phyloP scores from a whole-genome alignment of 2,888 invertebrate species.

The Sclerodermus sp. region DNA sequence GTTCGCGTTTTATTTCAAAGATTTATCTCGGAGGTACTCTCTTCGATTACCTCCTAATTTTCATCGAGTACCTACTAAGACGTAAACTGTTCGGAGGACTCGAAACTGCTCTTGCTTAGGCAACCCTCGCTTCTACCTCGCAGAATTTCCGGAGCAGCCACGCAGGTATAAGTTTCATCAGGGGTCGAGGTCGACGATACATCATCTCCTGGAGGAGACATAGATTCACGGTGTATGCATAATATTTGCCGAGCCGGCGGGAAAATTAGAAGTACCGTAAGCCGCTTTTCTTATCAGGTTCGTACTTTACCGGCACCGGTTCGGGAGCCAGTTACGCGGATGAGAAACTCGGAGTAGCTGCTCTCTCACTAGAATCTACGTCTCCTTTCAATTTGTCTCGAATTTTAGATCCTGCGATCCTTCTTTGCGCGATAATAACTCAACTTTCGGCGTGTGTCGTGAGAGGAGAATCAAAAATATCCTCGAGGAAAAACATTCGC shows the following conservation, averaged over 20 bases:
- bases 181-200: conserved; percentile 50
- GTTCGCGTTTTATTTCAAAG: too few species aligned
- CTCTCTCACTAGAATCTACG: not conserved
- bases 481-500: too few species aligned
- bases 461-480: too few species aligned
- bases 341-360: not conserved
- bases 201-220: conserved; percentile 44
- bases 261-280: conserved; percentile 55
- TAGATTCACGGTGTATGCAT: conserved; percentile 52
- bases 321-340: not conserved
- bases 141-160: too few species aligned
- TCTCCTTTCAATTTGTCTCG: not conserved
- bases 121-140: too few species aligned
- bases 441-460: too few species aligned
- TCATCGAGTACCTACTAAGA: too few species aligned
- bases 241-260: conserved; percentile 53
- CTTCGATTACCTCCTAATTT: too few species aligned
- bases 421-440: not conserved
- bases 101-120: too few species aligned
- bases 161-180: conserved; percentile 42
- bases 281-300: conserved; percentile 54
- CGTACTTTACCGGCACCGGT: conserved; percentile 29
- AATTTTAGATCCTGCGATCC: not conserved
- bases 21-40: too few species aligned
- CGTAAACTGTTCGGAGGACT: too few species aligned